Evolutionary conservation across 1,140 invertebrate species (phyloP).

Genomic region (Bombus confusus): DNA sequence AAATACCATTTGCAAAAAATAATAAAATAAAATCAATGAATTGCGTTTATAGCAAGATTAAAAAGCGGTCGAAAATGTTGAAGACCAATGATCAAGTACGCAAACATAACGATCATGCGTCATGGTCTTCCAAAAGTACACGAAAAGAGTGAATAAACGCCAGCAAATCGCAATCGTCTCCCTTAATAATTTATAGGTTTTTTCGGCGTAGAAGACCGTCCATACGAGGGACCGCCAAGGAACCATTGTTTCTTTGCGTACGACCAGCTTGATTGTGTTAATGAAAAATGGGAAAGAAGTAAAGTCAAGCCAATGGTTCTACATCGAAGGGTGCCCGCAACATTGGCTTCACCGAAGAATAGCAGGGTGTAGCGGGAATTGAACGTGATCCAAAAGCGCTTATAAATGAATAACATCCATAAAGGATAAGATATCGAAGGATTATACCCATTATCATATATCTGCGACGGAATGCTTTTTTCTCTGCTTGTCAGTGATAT

Average conservation of each 20-base stretch:
- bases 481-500: slow-evolving; percentile 8
- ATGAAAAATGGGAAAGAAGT: slow-evolving; percentile 73
- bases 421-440: slow-evolving; percentile 70
- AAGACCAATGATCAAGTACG: background rate
- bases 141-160: slow-evolving; percentile 27
- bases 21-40: background rate
- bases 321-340: slow-evolving; percentile 24
- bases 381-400: slow-evolving; percentile 73
- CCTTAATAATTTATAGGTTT: slow-evolving; percentile 62
- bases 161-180: slow-evolving; percentile 38
- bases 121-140: slow-evolving; percentile 28
- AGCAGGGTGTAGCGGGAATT: slow-evolving; percentile 60
- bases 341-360: slow-evolving; percentile 6
- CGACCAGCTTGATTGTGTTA: slow-evolving; percentile 67
- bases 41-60: background rate
- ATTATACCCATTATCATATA: slow-evolving; percentile 72
- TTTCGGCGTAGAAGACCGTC: slow-evolving; percentile 32
- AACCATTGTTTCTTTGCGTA: slow-evolving; percentile 68
- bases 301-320: slow-evolving; percentile 60
- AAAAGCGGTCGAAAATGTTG: background rate
- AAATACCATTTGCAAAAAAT: background rate
- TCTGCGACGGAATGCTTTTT: slow-evolving; percentile 49
- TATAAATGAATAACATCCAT: slow-evolving; percentile 73
- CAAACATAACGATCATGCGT: background rate
- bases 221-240: slow-evolving; percentile 51